phyloP scores from a whole-genome alignment of 2,888 invertebrate genomes.

The Agonopterix subpropinquella region DNA sequence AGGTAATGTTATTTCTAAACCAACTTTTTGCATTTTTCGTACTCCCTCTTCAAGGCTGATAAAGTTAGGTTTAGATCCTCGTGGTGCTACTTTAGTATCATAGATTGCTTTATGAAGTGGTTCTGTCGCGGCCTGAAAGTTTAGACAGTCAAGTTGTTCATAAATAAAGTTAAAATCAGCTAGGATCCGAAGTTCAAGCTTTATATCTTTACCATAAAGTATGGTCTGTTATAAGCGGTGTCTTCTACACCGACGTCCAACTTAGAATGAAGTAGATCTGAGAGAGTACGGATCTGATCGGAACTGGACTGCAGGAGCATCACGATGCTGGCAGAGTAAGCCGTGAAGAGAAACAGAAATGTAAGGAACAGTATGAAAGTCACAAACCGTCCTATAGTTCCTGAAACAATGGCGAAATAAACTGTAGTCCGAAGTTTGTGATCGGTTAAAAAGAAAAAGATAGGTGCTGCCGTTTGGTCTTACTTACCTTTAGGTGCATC shows the following conservation, averaged over 20 bases:
- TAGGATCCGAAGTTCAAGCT: neutral
- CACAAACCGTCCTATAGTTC: conserved; percentile 71
- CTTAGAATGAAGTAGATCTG: conserved; percentile 79
- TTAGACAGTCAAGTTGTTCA: neutral
- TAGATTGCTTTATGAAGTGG: conserved; percentile 55
- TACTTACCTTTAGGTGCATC: conserved; percentile 39
- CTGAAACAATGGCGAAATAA: conserved; percentile 30
- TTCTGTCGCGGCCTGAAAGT: conserved; percentile 49
- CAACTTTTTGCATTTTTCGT: conserved; percentile 1
- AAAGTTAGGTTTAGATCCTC: conserved; percentile 59
- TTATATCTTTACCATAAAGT: conserved; percentile 71
- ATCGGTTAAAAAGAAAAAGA: no score
- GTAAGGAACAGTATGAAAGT: conserved; percentile 77
- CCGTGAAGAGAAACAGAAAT: conserved; percentile 81
- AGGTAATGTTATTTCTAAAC: neutral
- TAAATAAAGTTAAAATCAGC: neutral
- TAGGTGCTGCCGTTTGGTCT: no score
- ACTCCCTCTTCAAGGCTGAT: conserved; percentile 67
- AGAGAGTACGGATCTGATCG: conserved; percentile 76
- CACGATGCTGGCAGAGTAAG: conserved; percentile 84
- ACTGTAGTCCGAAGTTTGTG: no score
- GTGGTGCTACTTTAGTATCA: conserved; percentile 36
- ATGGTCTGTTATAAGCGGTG: conserved; percentile 77
- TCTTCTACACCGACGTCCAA: conserved; percentile 80
- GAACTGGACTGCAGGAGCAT: conserved; percentile 82